phyloP scores from a whole-genome alignment of 2,888 invertebrate species.

The Sialis fuliginosa region DNA sequence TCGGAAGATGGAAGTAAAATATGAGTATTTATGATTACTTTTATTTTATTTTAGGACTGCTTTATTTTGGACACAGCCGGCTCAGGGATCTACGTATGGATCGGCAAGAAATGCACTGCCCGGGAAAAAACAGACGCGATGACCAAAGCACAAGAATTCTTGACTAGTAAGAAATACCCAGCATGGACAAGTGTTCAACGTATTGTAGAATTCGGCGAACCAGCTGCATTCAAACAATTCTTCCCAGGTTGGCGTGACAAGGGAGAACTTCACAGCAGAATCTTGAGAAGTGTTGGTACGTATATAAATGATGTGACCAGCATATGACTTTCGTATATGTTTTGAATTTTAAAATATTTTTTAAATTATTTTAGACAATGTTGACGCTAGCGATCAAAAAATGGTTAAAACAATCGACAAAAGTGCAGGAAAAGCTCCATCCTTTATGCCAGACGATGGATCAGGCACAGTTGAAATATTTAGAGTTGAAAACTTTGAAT shows the following conservation, averaged over 20 bases:
- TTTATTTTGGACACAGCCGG: slow-evolving; percentile 64
- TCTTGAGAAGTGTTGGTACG: slow-evolving; percentile 16
- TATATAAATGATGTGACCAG: slow-evolving; percentile 7
- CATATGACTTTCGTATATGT: too few relatives aligned
- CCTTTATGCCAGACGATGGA: slow-evolving; percentile 61
- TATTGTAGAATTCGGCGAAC: slow-evolving; percentile 69
- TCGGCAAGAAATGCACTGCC: slow-evolving; percentile 54
- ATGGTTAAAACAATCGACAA: slow-evolving; percentile 24
- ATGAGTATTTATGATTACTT: too few relatives aligned
- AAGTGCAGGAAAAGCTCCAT: slow-evolving; percentile 40
- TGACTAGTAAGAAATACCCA: slow-evolving; percentile 52
- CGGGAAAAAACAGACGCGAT: slow-evolving; percentile 59
- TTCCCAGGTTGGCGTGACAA: slow-evolving; percentile 60
- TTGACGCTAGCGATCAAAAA: slow-evolving; percentile 14
- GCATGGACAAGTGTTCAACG: slow-evolving; percentile 57
- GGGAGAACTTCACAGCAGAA: slow-evolving; percentile 40
- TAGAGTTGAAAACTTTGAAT: slow-evolving; percentile 30
- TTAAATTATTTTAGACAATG: background rate
- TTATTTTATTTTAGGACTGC: slow-evolving; percentile 36
- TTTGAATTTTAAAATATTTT: too few relatives aligned
- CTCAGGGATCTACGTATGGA: slow-evolving; percentile 71
- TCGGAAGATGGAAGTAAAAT: too few relatives aligned
- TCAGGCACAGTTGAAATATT: slow-evolving; percentile 33
- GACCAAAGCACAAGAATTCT: slow-evolving; percentile 49
- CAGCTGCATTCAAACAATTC: slow-evolving; percentile 77